phyloP scores from a whole-genome alignment of 2,888 invertebrate species.

The Cremastobaeus sp. region DNA sequence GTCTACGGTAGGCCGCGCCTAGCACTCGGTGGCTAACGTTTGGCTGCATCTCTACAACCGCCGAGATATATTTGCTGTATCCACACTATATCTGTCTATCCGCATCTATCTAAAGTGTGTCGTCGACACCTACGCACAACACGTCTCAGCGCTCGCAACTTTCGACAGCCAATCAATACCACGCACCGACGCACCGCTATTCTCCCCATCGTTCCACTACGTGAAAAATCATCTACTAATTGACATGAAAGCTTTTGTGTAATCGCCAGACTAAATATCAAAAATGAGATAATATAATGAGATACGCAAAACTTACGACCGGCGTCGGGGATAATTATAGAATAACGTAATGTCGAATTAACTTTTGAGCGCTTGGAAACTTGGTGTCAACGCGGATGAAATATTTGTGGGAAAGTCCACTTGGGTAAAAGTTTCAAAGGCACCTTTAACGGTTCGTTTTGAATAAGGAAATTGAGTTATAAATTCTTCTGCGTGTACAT shows the following conservation, averaged over 20 bases:
- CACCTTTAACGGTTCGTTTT: too few relatives aligned
- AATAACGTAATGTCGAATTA: too few relatives aligned
- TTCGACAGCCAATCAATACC: slow-evolving; percentile 52
- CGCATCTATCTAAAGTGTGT: slow-evolving; percentile 45
- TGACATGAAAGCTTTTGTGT: neutral
- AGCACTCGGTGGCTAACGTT: slow-evolving; percentile 58
- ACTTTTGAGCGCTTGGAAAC: too few relatives aligned
- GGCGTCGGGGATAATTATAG: too few relatives aligned
- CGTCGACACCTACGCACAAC: slow-evolving; percentile 55
- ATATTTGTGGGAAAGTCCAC: too few relatives aligned
- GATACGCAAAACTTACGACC: too few relatives aligned
- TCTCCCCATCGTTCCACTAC: neutral
- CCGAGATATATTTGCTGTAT: slow-evolving; percentile 47
- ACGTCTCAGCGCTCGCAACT: slow-evolving; percentile 40
- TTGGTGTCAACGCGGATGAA: too few relatives aligned
- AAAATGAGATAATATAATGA: too few relatives aligned
- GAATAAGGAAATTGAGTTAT: too few relatives aligned
- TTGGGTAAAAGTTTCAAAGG: too few relatives aligned
- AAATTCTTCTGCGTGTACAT: too few relatives aligned
- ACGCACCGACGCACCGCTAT: slow-evolving; percentile 10
- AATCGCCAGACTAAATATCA: too few relatives aligned
- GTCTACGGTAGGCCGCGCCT: slow-evolving; percentile 75
- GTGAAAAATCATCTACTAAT: slow-evolving; percentile 8
- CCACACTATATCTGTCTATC: slow-evolving; percentile 46
- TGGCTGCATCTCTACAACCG: slow-evolving; percentile 24